Evolutionary conservation across 2,113 vertebrate genomes (phyloP).

Genomic region (Aix galericulata): DNA sequence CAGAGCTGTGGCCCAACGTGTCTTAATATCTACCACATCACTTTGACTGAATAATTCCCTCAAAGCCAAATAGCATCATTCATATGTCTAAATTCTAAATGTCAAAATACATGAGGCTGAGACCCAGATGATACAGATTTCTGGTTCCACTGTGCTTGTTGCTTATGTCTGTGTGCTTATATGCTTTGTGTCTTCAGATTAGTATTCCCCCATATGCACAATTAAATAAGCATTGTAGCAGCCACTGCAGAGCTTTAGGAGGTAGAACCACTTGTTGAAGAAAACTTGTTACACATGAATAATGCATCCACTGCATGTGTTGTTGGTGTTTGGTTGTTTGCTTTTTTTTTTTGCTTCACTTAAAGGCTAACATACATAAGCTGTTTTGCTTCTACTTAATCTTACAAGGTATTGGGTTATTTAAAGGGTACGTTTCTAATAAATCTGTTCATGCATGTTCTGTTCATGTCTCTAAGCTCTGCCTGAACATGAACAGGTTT

Average conservation of each 20-base stretch:
- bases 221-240: neutral
- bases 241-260: neutral
- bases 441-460: neutral
- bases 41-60: neutral
- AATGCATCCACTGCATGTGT: neutral
- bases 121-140: fast-evolving
- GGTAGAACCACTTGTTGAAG: neutral
- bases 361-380: neutral
- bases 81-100: neutral
- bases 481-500: neutral
- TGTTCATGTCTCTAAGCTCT: neutral
- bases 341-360: neutral
- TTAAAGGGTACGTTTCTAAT: neutral
- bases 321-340: too few relatives aligned
- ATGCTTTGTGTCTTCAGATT: neutral
- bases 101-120: neutral
- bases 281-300: neutral
- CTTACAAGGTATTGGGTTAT: neutral
- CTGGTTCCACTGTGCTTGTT: neutral
- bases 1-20: neutral
- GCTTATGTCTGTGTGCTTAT: neutral
- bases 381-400: neutral
- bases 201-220: fast-evolving
- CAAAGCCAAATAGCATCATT: neutral
- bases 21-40: neutral